Conservation (phyloP, 2,888 invertebrate species). For the Nephrotoma guestfalica region DNA sequence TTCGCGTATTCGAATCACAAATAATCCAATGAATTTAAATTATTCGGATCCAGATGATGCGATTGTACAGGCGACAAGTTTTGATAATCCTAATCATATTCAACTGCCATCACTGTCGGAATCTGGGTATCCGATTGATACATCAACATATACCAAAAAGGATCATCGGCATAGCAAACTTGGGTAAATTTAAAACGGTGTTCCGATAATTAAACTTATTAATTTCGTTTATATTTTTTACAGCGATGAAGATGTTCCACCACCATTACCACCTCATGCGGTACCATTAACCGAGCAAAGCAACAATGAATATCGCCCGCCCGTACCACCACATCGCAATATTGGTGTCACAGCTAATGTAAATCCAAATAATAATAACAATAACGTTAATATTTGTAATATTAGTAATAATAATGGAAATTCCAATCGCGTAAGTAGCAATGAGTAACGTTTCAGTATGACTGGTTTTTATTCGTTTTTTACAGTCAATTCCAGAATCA, state of each 20-base stretch:
- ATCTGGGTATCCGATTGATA: constrained; percentile 38
- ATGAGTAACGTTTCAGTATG: background rate
- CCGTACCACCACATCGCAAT: constrained; percentile 77
- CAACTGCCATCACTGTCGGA: constrained; percentile 46
- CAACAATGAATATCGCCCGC: constrained; percentile 56
- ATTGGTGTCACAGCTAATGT: constrained; percentile 44
- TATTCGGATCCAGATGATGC: constrained; percentile 53
- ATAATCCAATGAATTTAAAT: constrained; percentile 58
- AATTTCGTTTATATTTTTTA: background rate
- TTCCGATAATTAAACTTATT: constrained; percentile 4
- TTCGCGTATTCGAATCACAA: constrained; percentile 53
- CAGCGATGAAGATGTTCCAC: constrained; percentile 33
- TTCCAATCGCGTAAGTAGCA: constrained; percentile 1
- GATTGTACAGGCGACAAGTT: constrained; percentile 47
- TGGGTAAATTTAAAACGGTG: constrained; percentile 30
- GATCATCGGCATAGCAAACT: constrained; percentile 23
- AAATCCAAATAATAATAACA: constrained; percentile 18
- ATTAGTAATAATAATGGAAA: constrained; percentile 9
- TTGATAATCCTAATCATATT: constrained; percentile 60
- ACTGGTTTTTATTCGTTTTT: background rate
- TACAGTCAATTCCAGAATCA: constrained; percentile 7
- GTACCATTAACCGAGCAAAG: constrained; percentile 23
- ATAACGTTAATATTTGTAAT: constrained; percentile 7
- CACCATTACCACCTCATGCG: constrained; percentile 39
- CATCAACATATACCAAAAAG: constrained; percentile 58